Conservation (phyloP, 1,140 invertebrate genomes). For the Coelopa frigida region DNA sequence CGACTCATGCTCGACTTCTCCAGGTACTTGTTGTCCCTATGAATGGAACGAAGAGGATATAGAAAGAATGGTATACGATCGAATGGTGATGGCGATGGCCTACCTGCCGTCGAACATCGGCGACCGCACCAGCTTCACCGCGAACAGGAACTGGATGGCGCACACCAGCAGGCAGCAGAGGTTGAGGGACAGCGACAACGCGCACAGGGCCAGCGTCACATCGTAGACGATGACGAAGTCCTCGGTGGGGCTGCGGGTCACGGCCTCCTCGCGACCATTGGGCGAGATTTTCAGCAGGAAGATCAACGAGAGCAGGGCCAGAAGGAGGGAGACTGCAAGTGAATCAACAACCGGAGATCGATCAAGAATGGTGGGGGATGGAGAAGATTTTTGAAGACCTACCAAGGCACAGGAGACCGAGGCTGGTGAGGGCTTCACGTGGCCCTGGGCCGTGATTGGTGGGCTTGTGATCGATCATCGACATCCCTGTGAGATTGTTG, state of each 20-base stretch:
- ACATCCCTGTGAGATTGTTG: conserved; percentile 21
- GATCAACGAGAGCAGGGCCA: conserved; percentile 74
- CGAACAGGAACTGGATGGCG: conserved; percentile 88
- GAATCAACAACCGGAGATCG: conserved; percentile 5
- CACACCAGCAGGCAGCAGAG: conserved; percentile 87
- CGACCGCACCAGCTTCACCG: conserved; percentile 80
- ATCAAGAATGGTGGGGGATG: conserved; percentile 6
- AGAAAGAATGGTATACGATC: too few relatives aligned
- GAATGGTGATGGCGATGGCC: too few relatives aligned
- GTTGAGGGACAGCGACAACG: conserved; percentile 78
- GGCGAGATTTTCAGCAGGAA: conserved; percentile 80
- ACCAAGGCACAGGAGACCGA: conserved; percentile 72
- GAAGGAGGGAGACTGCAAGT: conserved; percentile 60
- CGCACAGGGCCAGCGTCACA: conserved; percentile 80
- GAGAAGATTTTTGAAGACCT: conserved; percentile 12
- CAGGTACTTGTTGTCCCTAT: conserved; percentile 77
- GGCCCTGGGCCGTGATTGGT: conserved; percentile 36
- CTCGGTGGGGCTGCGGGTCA: conserved; percentile 51
- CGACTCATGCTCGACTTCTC: conserved; percentile 82
- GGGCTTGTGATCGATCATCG: conserved; percentile 16
- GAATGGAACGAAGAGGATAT: conserved; percentile 5
- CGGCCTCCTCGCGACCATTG: conserved; percentile 43
- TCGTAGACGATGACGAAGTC: conserved; percentile 84
- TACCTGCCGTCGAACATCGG: conserved; percentile 51
- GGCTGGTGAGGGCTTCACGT: conserved; percentile 70